phyloP scores from a whole-genome alignment of 2,888 invertebrate genomes.

The Piscicola geometra region DNA sequence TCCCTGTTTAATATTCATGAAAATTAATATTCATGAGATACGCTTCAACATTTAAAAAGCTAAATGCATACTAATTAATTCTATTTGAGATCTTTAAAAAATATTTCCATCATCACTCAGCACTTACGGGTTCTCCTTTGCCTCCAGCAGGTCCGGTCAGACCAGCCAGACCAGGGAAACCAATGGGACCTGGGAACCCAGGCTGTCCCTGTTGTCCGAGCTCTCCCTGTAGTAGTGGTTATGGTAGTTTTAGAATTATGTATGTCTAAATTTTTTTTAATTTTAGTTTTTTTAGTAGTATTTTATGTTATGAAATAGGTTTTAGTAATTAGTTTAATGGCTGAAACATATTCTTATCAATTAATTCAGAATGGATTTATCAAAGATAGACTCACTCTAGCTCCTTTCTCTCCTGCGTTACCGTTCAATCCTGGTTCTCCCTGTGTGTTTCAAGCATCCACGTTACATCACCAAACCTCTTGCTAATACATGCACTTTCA shows the following conservation, averaged over 20 bases:
- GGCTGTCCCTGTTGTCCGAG: constrained; percentile 32
- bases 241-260: no score
- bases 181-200: constrained; percentile 37
- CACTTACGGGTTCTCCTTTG: constrained; percentile 39
- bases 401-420: constrained; percentile 41
- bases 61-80: background rate
- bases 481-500: no score
- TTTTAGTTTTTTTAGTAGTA: no score
- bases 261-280: no score
- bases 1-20: constrained; percentile 27
- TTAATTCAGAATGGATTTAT: background rate
- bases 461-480: no score
- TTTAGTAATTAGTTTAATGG: no score
- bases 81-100: background rate
- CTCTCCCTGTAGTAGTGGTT: no score
- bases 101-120: background rate
- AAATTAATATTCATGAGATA: background rate
- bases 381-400: constrained; percentile 35
- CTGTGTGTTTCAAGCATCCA: no score
- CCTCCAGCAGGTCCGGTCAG: constrained; percentile 35
- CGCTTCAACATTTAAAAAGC: background rate
- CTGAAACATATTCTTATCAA: no score
- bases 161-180: constrained; percentile 37
- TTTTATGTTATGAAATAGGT: no score
- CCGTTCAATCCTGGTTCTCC: constrained; percentile 40